Evolutionary conservation across 1,140 invertebrate genomes (phyloP).

Genomic region (Oscheius sp.): DNA sequence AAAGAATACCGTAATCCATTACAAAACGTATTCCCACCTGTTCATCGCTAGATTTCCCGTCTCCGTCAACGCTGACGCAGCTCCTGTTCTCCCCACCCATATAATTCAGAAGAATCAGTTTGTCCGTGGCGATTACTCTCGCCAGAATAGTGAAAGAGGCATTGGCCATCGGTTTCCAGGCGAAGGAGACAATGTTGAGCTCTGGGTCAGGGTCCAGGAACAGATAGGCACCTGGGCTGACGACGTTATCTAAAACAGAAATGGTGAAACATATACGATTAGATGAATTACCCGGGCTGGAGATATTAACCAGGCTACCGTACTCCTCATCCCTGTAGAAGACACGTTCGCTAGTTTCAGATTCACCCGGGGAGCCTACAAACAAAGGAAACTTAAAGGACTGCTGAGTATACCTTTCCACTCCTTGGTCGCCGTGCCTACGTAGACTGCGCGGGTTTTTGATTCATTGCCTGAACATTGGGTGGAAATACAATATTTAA

Average conservation of each 20-base stretch:
- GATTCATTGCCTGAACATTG: too few relatives aligned
- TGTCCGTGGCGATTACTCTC: not conserved
- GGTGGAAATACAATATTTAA: not conserved
- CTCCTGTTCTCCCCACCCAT: constrained; percentile 22
- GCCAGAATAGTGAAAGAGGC: constrained; percentile 42
- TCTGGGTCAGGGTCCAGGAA: constrained; percentile 25
- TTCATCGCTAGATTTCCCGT: not conserved
- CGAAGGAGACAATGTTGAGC: constrained; percentile 34
- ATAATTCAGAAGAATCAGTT: constrained; percentile 39
- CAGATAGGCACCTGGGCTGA: constrained; percentile 30
- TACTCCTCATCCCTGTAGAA: constrained; percentile 28
- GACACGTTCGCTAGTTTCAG: constrained; percentile 29
- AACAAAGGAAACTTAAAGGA: too few relatives aligned
- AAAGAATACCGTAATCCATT: constrained; percentile 10
- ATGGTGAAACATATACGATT: not conserved
- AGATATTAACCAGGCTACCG: constrained; percentile 24
- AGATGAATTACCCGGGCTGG: constrained; percentile 3
- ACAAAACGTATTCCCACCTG: constrained; percentile 4
- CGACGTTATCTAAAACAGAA: constrained; percentile 13
- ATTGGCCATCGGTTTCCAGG: constrained; percentile 33
- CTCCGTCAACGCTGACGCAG: constrained; percentile 44
- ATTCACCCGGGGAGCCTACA: constrained; percentile 22
- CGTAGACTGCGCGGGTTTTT: too few relatives aligned
- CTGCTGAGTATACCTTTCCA: too few relatives aligned
- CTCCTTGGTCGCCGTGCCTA: constrained; percentile 24